Base-by-base conservation (phyloP, 2,797 vertebrate species). In the Anguilla obscura region DNA sequence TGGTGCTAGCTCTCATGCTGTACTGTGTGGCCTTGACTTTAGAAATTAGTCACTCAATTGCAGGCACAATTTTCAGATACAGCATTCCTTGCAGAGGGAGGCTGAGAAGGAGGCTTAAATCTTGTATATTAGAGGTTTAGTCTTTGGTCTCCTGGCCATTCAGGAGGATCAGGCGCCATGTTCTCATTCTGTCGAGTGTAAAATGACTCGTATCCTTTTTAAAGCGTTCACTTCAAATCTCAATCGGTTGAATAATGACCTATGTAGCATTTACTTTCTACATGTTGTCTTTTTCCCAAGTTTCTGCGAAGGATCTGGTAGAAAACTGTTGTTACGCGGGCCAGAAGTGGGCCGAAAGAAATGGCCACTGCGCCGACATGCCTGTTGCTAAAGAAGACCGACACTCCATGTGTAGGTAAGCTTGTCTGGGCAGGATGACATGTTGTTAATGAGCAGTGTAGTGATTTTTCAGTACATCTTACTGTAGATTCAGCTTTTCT, bases 241-340 rank as follows among this genome's bases (percentile, higher is more conserved):
- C 27, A 36, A 36, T 76, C 30, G 14, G 71, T 27, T 27, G 8
- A 10, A 71, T 71, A 27, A 24, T 27, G 9, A 27, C 14, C 27
- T 8, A 14, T 33, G 27, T 30, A 30, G 69, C 3, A 30, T 71
- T 71, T 27, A 71, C 27, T 71, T 71, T 71, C 69, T 30, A 71
- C 3, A 71, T 30, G 9, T 30, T 2, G 9, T 30, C 8, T 10
- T 8, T 71, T 30, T 27, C 33, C 10, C 45, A 84, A 95, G 97
- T 94, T 90, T 97, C 98, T 91, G 96, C 96, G 18, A 96, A 96
- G 91, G 97, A 98, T 54, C 84, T 98, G 92, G 94, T 98, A 1
- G 96, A 97, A 93, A 96, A 94, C 5, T 99, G 98, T 93, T 99
- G 98, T 69, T 94, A 95, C 1, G 95, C 96, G 0, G 98, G 98